Evolutionary conservation across 35 echinoderm and acorn worm genomes (phyloP).

Genomic region (Chiridota heheva): DNA sequence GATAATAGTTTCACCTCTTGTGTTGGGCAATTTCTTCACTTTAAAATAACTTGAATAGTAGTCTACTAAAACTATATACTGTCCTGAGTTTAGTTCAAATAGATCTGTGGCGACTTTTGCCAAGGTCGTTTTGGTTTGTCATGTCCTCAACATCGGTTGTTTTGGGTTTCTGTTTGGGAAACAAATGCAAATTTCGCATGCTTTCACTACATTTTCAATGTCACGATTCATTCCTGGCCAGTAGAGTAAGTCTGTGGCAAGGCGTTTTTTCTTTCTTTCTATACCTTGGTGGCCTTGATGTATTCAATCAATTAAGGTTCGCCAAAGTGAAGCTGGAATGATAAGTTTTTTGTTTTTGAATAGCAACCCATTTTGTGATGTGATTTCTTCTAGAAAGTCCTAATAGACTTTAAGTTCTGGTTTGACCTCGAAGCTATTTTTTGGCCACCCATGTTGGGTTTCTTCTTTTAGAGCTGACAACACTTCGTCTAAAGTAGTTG

Average conservation of each 20-base stretch:
- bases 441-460: constrained; percentile 4
- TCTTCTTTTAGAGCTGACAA: constrained; percentile 12
- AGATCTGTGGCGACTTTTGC: constrained; percentile 3
- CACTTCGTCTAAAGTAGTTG: constrained; percentile 4
- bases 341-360: constrained; percentile 43
- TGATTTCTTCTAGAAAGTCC: constrained; percentile 1
- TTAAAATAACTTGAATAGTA: constrained; percentile 60
- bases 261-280: background rate
- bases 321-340: too few species aligned
- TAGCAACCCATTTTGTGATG: constrained; percentile 7
- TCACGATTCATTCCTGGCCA: background rate
- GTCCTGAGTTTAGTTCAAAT: constrained; percentile 9
- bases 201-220: background rate
- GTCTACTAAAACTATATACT: constrained; percentile 38
- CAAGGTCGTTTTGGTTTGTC: background rate
- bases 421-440: background rate
- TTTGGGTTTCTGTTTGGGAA: background rate
- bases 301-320: background rate
- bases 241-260: background rate
- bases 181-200: background rate
- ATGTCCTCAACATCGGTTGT: background rate
- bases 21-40: background rate
- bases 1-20: background rate
- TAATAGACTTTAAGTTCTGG: constrained; percentile 13
- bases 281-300: constrained; percentile 17